phyloP scores from a whole-genome alignment of 2,797 vertebrate genomes.

The Rhabdophis nuchalis region DNA sequence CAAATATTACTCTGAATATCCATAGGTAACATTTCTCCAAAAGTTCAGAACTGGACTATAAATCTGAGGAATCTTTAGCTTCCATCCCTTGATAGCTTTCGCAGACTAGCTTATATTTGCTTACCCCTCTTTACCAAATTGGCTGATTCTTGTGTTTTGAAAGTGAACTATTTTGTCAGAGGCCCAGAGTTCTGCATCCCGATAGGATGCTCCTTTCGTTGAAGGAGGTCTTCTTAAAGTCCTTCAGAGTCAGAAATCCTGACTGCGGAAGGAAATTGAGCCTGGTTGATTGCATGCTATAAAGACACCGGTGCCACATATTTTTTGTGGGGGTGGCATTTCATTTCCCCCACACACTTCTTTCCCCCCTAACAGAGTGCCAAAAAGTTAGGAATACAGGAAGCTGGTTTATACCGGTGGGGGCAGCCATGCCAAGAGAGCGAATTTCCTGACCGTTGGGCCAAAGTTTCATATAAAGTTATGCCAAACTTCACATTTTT shows the following conservation, averaged over 20 bases:
- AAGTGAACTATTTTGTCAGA: background rate
- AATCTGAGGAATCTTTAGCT: background rate
- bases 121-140: background rate
- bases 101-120: background rate
- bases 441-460: background rate
- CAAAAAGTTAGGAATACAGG: background rate
- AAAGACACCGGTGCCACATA: background rate
- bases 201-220: background rate
- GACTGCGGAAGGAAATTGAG: background rate
- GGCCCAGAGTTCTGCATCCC: too few species aligned
- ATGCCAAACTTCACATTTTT: background rate
- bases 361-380: background rate
- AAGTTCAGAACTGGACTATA: background rate
- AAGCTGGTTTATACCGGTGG: background rate
- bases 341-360: background rate
- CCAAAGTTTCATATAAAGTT: background rate
- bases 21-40: background rate
- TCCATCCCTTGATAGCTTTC: background rate
- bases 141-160: background rate
- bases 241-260: background rate
- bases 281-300: background rate
- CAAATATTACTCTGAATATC: background rate
- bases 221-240: background rate
- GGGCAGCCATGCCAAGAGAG: background rate
- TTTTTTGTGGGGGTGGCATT: background rate